phyloP scores from a whole-genome alignment of 2,113 vertebrate genomes.

The Chamaea fasciata region DNA sequence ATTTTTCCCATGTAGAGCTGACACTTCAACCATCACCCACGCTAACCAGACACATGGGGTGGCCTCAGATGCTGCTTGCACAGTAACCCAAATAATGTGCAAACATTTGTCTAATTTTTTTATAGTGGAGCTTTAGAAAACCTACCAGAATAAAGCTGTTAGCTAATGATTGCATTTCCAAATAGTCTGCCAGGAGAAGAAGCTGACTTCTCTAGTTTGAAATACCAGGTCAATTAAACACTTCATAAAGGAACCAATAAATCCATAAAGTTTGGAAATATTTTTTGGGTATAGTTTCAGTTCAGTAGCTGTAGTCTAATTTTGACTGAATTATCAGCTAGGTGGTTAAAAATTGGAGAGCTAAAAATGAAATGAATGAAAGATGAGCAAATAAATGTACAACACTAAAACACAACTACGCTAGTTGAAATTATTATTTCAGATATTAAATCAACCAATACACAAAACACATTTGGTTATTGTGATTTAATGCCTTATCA shows the following conservation, averaged over 20 bases:
- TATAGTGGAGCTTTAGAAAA: neutral
- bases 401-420: neutral
- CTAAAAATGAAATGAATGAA: neutral
- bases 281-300: neutral
- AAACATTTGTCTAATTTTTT: neutral
- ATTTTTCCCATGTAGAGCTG: neutral
- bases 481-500: neutral
- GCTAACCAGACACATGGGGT: accelerated
- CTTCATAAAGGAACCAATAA: conserved; percentile 1
- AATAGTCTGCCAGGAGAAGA: neutral
- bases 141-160: neutral
- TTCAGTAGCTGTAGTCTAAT: neutral
- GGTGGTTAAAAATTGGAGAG: neutral
- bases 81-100: neutral
- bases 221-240: neutral
- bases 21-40: accelerated
- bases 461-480: neutral
- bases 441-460: neutral
- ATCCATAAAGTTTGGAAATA: neutral
- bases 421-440: neutral
- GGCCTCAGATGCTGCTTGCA: neutral
- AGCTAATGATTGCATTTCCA: neutral
- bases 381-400: neutral
- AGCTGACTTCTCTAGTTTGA: neutral
- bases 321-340: neutral